phyloP scores from a whole-genome alignment of 2,888 invertebrate genomes.

The Dicroscelio sp. region DNA sequence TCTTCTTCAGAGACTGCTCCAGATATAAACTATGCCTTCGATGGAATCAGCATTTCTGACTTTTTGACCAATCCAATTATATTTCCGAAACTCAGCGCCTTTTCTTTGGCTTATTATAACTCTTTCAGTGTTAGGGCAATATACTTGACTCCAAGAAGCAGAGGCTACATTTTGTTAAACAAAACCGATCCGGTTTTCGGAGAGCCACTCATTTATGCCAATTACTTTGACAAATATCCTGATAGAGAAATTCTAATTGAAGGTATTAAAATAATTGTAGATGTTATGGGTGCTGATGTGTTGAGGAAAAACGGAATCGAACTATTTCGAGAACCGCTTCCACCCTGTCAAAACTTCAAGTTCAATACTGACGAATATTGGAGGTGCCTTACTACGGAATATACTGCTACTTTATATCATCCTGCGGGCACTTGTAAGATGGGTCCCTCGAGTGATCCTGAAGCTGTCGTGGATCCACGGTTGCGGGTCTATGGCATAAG shows the following conservation, averaged over 20 bases:
- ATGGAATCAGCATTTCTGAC: conserved; percentile 92
- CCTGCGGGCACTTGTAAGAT: conserved; percentile 96
- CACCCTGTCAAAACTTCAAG: conserved; percentile 94
- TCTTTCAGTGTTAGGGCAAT: conserved; percentile 55
- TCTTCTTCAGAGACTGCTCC: conserved; percentile 92
- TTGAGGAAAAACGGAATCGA: conserved; percentile 95
- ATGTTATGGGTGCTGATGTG: conserved; percentile 95
- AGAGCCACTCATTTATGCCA: conserved; percentile 94
- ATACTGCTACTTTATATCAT: conserved; percentile 95
- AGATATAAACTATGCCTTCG: conserved; percentile 94
- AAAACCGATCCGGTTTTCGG: conserved; percentile 78
- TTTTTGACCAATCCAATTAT: conserved; percentile 92
- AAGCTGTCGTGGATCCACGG: conserved; percentile 95
- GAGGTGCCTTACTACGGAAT: conserved; percentile 95
- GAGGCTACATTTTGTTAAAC: conserved; percentile 77
- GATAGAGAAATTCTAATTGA: conserved; percentile 95
- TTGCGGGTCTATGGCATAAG: conserved; percentile 95
- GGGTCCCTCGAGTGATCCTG: conserved; percentile 95
- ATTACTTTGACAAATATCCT: conserved; percentile 95
- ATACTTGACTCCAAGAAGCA: conserved; percentile 77
- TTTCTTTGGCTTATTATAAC: conserved; percentile 77
- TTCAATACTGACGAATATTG: conserved; percentile 96
- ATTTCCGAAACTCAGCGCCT: conserved; percentile 85
- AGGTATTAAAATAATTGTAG: conserved; percentile 95
- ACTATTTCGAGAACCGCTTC: conserved; percentile 95